These are phyloP conservation scores for Takifugu flavidus DNA, from an alignment of 2,113 vertebrate species.

Conservation along the genomic window DNA sequence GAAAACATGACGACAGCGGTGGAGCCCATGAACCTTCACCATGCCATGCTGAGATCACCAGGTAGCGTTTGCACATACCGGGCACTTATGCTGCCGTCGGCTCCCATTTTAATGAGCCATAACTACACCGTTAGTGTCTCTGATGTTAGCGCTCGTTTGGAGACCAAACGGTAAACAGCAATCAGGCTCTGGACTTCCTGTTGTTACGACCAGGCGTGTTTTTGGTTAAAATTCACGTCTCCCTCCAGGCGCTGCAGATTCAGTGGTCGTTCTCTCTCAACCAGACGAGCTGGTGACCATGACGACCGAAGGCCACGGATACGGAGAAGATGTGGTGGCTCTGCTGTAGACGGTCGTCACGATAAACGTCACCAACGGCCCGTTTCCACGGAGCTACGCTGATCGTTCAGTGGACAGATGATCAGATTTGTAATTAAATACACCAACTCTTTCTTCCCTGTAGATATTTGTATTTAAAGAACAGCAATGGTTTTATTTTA, in stretches of 20 bases:
- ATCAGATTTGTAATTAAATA: too few relatives aligned
- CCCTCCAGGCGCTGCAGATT: constrained; percentile 66
- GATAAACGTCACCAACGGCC: background rate
- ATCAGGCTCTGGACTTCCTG: too few relatives aligned
- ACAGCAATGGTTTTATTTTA: constrained; percentile 56
- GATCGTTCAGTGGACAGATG: too few relatives aligned
- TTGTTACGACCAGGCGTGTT: background rate
- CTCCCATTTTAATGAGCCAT: background rate
- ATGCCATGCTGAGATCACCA: constrained; percentile 88
- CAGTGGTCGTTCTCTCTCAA: constrained; percentile 76
- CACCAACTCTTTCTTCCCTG: constrained; percentile 27
- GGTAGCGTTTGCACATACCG: constrained; percentile 68
- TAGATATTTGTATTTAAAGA: constrained; percentile 62
- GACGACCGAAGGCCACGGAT: constrained; percentile 76
- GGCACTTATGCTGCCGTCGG: background rate
- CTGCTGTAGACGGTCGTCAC: constrained; percentile 63
- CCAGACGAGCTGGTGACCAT: constrained; percentile 80
- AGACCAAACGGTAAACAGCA: background rate
- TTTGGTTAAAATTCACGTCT: background rate
- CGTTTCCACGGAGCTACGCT: too few relatives aligned
- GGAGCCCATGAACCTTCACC: constrained; percentile 88
- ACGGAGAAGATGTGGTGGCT: constrained; percentile 77
- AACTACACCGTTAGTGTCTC: too few relatives aligned
- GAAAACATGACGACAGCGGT: constrained; percentile 82
- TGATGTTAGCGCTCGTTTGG: too few relatives aligned